phyloP scores from a whole-genome alignment of 2,113 vertebrate species.

The Perca flavescens region DNA sequence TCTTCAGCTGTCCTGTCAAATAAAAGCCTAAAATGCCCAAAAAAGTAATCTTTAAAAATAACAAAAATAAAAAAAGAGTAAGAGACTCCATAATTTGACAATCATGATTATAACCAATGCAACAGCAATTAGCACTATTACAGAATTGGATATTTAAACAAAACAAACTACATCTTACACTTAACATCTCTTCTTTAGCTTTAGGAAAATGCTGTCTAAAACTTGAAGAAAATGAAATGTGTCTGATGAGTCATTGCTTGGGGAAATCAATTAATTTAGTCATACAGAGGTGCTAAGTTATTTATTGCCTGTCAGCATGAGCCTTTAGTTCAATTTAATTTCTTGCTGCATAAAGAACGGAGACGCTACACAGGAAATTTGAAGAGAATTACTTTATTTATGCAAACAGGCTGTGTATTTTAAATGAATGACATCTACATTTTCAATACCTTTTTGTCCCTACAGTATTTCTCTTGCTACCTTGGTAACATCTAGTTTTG shows the following conservation, averaged over 20 bases:
- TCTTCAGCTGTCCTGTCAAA: too few relatives aligned
- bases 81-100: neutral
- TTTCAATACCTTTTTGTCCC: neutral
- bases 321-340: slow-evolving; percentile 91
- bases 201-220: slow-evolving; percentile 79
- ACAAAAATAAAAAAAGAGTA: too few relatives aligned
- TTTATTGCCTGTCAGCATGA: slow-evolving; percentile 92
- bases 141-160: slow-evolving; percentile 43
- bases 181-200: slow-evolving; percentile 76
- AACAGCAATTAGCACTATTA: slow-evolving; percentile 24
- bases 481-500: slow-evolving; percentile 33
- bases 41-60: too few relatives aligned
- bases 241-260: slow-evolving; percentile 87
- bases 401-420: slow-evolving; percentile 51
- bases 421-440: slow-evolving; percentile 10
- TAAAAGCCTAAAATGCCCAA: too few relatives aligned
- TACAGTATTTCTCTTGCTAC: neutral
- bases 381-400: slow-evolving; percentile 47
- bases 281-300: slow-evolving; percentile 85
- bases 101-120: slow-evolving; percentile 23
- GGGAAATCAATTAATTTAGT: slow-evolving; percentile 92
- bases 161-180: slow-evolving; percentile 56
- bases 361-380: slow-evolving; percentile 38
- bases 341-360: slow-evolving; percentile 70
- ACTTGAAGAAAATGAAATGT: slow-evolving; percentile 88